Evolutionary conservation across 2,113 vertebrate genomes (phyloP).

Genomic region (Corydoras sp.): DNA sequence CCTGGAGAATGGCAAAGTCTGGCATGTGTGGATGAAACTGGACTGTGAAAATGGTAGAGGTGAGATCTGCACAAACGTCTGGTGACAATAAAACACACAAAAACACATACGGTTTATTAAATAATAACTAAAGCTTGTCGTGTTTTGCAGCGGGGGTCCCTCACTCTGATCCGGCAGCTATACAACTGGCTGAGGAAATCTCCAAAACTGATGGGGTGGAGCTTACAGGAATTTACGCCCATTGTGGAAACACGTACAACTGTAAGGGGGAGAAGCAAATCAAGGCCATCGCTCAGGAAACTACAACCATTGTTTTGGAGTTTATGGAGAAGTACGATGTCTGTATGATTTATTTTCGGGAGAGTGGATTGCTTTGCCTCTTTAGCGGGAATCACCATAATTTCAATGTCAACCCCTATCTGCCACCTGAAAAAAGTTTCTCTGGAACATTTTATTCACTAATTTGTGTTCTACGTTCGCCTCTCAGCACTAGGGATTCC

Average conservation of each 20-base stretch:
- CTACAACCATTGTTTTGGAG: slow-evolving; percentile 56
- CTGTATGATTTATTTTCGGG: not conserved
- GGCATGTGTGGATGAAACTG: slow-evolving; percentile 76
- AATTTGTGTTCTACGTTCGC: not conserved
- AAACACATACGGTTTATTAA: no score
- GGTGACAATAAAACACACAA: not conserved
- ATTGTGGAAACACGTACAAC: slow-evolving; percentile 77
- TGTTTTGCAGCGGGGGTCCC: slow-evolving; percentile 63
- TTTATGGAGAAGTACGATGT: slow-evolving; percentile 71
- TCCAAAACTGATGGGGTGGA: slow-evolving; percentile 51
- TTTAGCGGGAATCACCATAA: not conserved
- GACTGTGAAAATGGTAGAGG: slow-evolving; percentile 77
- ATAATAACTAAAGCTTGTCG: not conserved
- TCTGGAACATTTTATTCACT: no score
- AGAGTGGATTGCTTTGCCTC: not conserved
- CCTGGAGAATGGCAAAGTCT: slow-evolving; percentile 51
- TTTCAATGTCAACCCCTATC: no score
- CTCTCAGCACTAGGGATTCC: no score
- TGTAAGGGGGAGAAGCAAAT: slow-evolving; percentile 62
- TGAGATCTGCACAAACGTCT: slow-evolving; percentile 27
- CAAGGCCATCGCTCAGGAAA: slow-evolving; percentile 65
- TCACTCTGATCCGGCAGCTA: slow-evolving; percentile 57
- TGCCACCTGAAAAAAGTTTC: no score
- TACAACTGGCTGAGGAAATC: slow-evolving; percentile 63
- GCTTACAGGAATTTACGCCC: slow-evolving; percentile 71